phyloP scores from a whole-genome alignment of 2,888 invertebrate genomes.

The Dasysyrphus tricinctus region DNA sequence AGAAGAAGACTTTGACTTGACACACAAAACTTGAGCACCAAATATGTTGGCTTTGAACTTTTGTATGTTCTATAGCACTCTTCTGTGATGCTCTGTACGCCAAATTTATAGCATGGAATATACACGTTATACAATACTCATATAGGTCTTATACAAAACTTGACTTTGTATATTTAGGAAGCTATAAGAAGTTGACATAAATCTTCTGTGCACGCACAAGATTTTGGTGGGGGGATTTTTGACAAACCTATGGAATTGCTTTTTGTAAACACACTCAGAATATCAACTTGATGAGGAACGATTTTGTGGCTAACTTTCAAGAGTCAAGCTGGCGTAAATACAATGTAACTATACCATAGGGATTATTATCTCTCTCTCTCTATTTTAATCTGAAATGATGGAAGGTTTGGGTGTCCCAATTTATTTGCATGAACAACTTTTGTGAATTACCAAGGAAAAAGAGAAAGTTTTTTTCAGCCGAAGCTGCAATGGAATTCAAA shows the following conservation, averaged over 20 bases:
- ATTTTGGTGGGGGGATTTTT: slow-evolving; percentile 14
- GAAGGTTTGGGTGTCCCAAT: background rate
- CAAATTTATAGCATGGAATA: slow-evolving; percentile 6
- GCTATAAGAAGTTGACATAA: background rate
- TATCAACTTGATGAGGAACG: slow-evolving; percentile 37
- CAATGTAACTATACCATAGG: background rate
- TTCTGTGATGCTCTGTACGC: background rate
- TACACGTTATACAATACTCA: too few species aligned
- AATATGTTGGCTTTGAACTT: slow-evolving; percentile 66
- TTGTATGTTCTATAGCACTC: slow-evolving; percentile 12
- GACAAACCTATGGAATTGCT: slow-evolving; percentile 31
- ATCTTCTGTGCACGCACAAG: slow-evolving; percentile 8
- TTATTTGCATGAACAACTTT: slow-evolving; percentile 28
- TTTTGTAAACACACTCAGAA: slow-evolving; percentile 31
- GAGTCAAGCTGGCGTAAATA: slow-evolving; percentile 22
- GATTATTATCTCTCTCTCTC: background rate
- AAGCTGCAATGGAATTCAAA: too few species aligned
- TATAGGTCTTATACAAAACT: slow-evolving; percentile 18
- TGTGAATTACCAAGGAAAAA: too few species aligned
- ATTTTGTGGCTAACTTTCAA: slow-evolving; percentile 37
- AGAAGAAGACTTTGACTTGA: slow-evolving; percentile 58
- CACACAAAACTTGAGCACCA: slow-evolving; percentile 42
- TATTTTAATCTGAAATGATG: background rate
- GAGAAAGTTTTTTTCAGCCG: too few species aligned
- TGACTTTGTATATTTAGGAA: slow-evolving; percentile 1